These are phyloP conservation scores for Cheilinus undulatus DNA, from an alignment of 2,113 vertebrate species.

Conservation along the genomic window DNA sequence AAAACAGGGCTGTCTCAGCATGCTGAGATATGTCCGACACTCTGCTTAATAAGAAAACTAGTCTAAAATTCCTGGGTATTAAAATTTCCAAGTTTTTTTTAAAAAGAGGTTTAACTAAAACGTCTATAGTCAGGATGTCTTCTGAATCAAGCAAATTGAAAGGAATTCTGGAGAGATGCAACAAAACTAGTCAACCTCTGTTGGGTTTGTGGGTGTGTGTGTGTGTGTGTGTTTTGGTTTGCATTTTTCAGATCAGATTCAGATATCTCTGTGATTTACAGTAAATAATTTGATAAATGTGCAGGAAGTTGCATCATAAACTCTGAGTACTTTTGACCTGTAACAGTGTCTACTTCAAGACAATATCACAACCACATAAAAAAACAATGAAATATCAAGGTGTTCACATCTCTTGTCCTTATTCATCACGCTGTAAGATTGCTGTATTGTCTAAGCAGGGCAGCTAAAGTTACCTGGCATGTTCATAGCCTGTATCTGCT, in stretches of 20 bases:
- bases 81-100: too few species aligned
- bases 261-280: neutral
- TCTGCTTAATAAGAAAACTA: too few species aligned
- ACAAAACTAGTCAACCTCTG: too few species aligned
- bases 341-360: conserved; percentile 50
- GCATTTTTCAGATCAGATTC: neutral
- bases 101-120: too few species aligned
- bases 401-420: conserved; percentile 62
- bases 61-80: too few species aligned
- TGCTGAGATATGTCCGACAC: too few species aligned
- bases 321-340: conserved; percentile 44
- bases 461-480: conserved; percentile 67
- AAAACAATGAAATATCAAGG: conserved; percentile 64
- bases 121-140: too few species aligned
- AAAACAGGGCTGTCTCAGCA: too few species aligned
- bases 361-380: conserved; percentile 31
- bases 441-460: conserved; percentile 53
- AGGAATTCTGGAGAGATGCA: too few species aligned
- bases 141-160: too few species aligned
- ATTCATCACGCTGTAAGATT: conserved; percentile 56
- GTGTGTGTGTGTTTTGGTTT: too few species aligned
- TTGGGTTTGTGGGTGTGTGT: too few species aligned
- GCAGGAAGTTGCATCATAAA: conserved; percentile 32
- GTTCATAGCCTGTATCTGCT: conserved; percentile 65
- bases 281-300: conserved; percentile 7